These are phyloP conservation scores for Gymnogyps californianus DNA, from an alignment of 2,113 vertebrate species.

Conservation along the genomic window DNA sequence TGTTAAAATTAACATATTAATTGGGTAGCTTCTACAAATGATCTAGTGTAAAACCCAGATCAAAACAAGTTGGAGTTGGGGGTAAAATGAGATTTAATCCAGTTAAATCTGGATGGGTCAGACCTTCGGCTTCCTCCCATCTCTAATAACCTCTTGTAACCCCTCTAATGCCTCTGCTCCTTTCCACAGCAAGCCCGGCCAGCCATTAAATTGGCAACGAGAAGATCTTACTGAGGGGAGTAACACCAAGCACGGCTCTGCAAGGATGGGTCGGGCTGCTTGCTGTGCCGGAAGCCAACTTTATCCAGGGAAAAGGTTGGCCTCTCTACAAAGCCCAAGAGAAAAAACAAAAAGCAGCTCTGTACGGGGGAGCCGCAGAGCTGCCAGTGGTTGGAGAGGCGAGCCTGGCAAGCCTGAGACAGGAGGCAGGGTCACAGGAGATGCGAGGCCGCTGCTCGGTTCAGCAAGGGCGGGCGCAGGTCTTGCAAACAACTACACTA, in stretches of 20 bases:
- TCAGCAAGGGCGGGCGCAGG: fast-evolving
- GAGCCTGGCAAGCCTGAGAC: not conserved
- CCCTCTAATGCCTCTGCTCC: not conserved
- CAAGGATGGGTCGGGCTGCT: fast-evolving
- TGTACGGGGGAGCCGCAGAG: fast-evolving
- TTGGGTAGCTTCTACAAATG: constrained; percentile 20
- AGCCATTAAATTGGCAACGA: not conserved
- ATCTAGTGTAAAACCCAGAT: constrained; percentile 20
- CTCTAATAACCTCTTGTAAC: not conserved
- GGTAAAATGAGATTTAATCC: not conserved
- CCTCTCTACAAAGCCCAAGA: not conserved
- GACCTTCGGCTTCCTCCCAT: not conserved
- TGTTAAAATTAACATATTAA: constrained; percentile 56
- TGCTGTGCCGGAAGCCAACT: not conserved
- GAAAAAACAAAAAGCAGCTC: not conserved
- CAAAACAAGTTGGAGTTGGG: not conserved
- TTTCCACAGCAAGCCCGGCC: not conserved
- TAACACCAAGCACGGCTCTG: fast-evolving
- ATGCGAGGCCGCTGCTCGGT: fast-evolving
- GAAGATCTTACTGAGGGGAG: not conserved
- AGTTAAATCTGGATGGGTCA: not conserved
- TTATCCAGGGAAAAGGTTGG: not conserved
- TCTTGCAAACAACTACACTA: not conserved
- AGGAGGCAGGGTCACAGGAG: not conserved
- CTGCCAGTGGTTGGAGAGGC: not conserved